Conservation (phyloP, 1,140 invertebrate species). For the Drosophila persimilis region DNA sequence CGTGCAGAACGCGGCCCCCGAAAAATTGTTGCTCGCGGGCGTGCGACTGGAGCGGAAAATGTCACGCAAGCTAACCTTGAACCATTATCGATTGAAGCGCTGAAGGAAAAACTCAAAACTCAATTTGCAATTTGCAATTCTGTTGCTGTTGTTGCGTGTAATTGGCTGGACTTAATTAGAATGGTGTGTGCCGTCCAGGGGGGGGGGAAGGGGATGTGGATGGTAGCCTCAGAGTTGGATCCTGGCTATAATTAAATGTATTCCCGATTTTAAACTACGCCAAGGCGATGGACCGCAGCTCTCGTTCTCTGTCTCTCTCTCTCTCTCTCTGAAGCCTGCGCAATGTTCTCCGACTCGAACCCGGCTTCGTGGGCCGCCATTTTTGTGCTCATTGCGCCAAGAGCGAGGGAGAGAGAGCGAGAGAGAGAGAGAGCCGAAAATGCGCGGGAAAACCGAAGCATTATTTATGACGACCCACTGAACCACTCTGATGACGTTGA, state of each 20-base stretch:
- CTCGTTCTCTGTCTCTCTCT: too few relatives aligned
- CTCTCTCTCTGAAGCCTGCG: conserved; percentile 17
- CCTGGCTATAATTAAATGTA: conserved; percentile 37
- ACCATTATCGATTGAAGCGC: conserved; percentile 54
- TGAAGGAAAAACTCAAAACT: conserved; percentile 7
- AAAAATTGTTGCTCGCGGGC: conserved; percentile 27
- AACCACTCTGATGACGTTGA: conserved; percentile 68
- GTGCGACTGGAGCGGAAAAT: conserved; percentile 3
- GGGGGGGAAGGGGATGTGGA: neutral
- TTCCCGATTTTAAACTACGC: conserved; percentile 43
- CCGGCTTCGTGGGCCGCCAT: conserved; percentile 18
- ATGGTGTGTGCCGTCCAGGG: neutral
- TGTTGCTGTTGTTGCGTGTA: conserved; percentile 36
- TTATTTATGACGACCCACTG: conserved; percentile 74
- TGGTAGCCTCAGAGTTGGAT: neutral
- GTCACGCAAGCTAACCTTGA: conserved; percentile 62
- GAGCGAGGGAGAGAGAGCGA: neutral
- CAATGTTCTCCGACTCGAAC: conserved; percentile 7
- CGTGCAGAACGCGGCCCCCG: neutral
- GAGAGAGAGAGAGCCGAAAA: conserved; percentile 51
- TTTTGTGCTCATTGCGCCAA: conserved; percentile 6
- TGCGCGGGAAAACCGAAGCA: conserved; percentile 74
- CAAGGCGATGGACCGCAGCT: neutral
- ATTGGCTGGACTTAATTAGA: conserved; percentile 61
- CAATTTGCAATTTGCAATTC: conserved; percentile 37